Evolutionary conservation across 2,113 vertebrate species (phyloP).

Genomic region (Canis aureus): DNA sequence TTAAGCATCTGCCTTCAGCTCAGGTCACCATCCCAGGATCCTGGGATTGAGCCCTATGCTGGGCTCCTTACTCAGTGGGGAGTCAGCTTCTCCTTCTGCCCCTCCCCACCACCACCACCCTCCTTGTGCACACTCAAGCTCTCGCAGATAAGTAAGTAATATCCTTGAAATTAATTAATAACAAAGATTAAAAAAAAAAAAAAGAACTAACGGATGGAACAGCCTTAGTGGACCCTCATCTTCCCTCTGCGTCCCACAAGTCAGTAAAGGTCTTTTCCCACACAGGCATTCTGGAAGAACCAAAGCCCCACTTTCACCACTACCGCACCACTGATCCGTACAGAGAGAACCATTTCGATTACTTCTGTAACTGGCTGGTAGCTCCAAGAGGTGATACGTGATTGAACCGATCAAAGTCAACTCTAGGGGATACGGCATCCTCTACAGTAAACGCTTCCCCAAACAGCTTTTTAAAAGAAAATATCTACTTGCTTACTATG

Average conservation of each 20-base stretch:
- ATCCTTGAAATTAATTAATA: too few relatives aligned
- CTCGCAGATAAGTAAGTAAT: too few relatives aligned
- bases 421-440: not conserved
- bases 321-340: accelerated
- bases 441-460: accelerated
- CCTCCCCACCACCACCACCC: too few relatives aligned
- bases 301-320: not conserved
- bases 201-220: too few relatives aligned
- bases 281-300: accelerated
- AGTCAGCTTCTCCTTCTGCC: too few relatives aligned
- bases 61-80: too few relatives aligned
- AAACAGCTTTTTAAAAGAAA: not conserved
- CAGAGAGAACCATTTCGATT: too few relatives aligned
- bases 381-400: accelerated
- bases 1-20: too few relatives aligned
- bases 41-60: too few relatives aligned
- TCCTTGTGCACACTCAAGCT: too few relatives aligned
- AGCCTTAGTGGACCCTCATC: too few relatives aligned
- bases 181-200: not conserved
- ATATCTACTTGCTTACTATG: accelerated
- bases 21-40: too few relatives aligned
- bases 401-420: accelerated
- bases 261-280: not conserved
- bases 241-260: not conserved
- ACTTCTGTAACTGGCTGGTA: not conserved